Base-by-base conservation (phyloP, 2,797 vertebrate species). In the Gallinago solitaria region DNA sequence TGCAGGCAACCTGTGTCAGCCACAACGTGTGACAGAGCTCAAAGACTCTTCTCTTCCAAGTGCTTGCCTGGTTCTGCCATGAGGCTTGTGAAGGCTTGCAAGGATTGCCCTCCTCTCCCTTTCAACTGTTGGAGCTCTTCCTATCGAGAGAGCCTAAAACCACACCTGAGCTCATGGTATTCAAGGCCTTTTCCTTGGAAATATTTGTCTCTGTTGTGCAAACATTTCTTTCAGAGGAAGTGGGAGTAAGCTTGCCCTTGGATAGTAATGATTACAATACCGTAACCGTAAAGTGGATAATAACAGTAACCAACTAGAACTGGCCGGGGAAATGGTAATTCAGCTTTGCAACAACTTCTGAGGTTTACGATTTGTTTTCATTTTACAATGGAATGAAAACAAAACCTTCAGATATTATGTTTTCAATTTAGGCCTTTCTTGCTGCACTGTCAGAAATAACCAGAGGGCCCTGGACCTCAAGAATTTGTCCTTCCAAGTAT, bases 361-460 rank as follows among this genome's bases (percentile, higher is more conserved):
- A 96, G 96, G 96, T 97, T 96, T 94, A 97, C 86, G 92, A 96
- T 96, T 97, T 97, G 87, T 96, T 97, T 97, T 97, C 32, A 16
- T 96, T 96, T 96, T 95, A 85, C 71, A 85, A 39, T 83, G 95
- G 96, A 96, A 97, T 97, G 95, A 96, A 96, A 97, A 96, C 92
- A 97, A 92, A 93, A 90, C 53, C 92, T 96, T 94, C 75, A 92
- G 68, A 93, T 96, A 95, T 84, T 96, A 77, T 96, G 95, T 97
- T 96, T 97, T 95, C 86, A 95, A 96, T 96, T 94, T 97, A 80
- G 23, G 51, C 54, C 74, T 90, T 92, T 90, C 88, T 95, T 93
- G 71, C 75, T 87, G 83, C 82, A 85, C 86, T 96, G 89, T 95
- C 90, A 96, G 90, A 89, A 96, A 93, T 87, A 95, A 94, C 93